A percentile compares a stretch with the other conserved stretches of the same genome.
phyloP scores from a whole-genome alignment of 2,113 vertebrate genomes.

The Planiliza haematocheilus region DNA sequence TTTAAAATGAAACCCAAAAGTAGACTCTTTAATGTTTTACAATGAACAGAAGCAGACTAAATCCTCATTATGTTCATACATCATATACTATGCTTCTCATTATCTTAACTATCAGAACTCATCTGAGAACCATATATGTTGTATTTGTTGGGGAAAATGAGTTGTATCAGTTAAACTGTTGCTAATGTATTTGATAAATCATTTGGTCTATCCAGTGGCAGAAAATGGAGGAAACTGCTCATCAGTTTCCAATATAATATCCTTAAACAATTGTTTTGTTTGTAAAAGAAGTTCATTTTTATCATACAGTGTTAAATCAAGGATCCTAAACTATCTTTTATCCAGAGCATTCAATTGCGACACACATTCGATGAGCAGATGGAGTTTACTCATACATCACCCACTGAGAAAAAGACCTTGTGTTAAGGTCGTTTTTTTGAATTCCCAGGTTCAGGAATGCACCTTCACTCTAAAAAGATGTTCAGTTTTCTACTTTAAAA shows the following conservation, averaged over 20 bases:
- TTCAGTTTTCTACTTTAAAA: neutral
- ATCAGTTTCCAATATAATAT: neutral
- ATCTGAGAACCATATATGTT: no score
- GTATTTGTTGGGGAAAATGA: no score
- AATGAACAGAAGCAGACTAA: no score
- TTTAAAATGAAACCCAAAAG: neutral
- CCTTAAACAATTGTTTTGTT: neutral
- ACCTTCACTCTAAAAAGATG: neutral
- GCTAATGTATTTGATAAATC: neutral
- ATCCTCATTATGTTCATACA: no score
- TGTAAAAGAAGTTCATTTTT: neutral
- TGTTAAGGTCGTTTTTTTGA: neutral
- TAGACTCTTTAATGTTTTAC: neutral
- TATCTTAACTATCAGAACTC: no score
- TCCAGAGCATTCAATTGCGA: neutral
- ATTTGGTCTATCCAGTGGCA: neutral
- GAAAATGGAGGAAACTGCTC: neutral
- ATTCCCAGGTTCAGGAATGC: neutral
- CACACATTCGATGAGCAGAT: neutral
- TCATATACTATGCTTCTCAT: no score
- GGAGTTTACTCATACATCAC: neutral
- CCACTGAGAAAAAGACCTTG: no score
- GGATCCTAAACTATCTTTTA: neutral
- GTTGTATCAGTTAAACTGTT: neutral
- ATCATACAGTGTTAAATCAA: neutral